These are phyloP conservation scores for Meganola albula DNA, from an alignment of 2,888 invertebrate genomes.

Conservation along the genomic window DNA sequence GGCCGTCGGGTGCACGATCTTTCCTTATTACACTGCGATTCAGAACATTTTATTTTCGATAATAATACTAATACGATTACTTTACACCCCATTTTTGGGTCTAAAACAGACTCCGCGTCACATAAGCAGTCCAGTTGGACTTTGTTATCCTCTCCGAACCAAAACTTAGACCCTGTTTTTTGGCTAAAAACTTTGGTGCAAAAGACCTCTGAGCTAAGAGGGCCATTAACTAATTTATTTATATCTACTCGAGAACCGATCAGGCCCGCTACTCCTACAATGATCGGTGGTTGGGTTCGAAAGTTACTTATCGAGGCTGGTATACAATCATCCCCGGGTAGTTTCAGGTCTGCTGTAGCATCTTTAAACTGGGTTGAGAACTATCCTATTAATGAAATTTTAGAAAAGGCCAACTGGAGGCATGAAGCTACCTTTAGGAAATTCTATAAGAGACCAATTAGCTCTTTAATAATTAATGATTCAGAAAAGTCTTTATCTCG, in stretches of 20 bases:
- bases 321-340: conserved; percentile 18
- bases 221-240: conserved; percentile 9
- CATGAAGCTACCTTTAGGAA: conserved; percentile 8
- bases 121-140: not conserved
- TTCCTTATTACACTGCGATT: not conserved
- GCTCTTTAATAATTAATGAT: no score
- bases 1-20: not conserved
- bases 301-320: conserved; percentile 16
- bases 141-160: not conserved
- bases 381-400: conserved; percentile 18
- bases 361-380: conserved; percentile 22
- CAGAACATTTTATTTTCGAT: not conserved
- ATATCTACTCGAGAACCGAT: conserved; percentile 6
- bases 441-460: no score
- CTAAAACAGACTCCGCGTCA: not conserved
- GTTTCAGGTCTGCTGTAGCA: conserved; percentile 24
- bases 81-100: not conserved
- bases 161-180: not conserved
- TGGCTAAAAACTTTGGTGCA: not conserved
- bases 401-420: conserved; percentile 23
- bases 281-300: conserved; percentile 21
- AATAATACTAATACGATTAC: not conserved
- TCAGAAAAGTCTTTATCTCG: no score
- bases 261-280: conserved; percentile 13
- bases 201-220: not conserved